Evolutionary conservation across 2,888 invertebrate species (phyloP).

Genomic region (Synanthedon formicaeformis): DNA sequence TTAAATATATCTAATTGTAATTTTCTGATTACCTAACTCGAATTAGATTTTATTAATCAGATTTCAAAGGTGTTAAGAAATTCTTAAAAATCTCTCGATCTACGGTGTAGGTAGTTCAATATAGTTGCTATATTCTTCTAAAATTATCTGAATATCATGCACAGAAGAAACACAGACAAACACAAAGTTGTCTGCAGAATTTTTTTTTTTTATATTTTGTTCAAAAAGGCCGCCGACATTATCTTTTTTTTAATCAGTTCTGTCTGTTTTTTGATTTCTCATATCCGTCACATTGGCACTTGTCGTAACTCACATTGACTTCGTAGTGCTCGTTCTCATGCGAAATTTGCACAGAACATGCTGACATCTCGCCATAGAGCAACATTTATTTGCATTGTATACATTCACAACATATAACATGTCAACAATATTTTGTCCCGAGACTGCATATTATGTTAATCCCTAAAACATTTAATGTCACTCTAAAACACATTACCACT

Average conservation of each 20-base stretch:
- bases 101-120: neutral
- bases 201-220: neutral
- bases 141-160: slow-evolving; percentile 13
- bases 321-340: slow-evolving; percentile 45
- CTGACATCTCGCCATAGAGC: slow-evolving; percentile 45
- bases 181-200: slow-evolving; percentile 5
- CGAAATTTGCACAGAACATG: slow-evolving; percentile 45
- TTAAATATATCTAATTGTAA: neutral
- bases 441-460: neutral
- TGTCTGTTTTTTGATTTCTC: no score
- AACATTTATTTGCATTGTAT: slow-evolving; percentile 25
- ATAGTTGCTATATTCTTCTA: neutral
- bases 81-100: neutral
- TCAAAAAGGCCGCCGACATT: no score
- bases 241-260: no score
- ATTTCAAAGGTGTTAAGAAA: neutral
- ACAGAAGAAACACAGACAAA: slow-evolving; percentile 16
- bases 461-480: neutral
- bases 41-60: neutral
- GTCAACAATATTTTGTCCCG: neutral
- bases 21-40: neutral
- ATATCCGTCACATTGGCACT: no score
- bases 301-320: neutral
- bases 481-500: slow-evolving; percentile 10
- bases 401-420: slow-evolving; percentile 17